These are phyloP conservation scores for Phrynosoma blainvillii DNA, from an alignment of 2,113 vertebrate species.

Conservation along the genomic window DNA sequence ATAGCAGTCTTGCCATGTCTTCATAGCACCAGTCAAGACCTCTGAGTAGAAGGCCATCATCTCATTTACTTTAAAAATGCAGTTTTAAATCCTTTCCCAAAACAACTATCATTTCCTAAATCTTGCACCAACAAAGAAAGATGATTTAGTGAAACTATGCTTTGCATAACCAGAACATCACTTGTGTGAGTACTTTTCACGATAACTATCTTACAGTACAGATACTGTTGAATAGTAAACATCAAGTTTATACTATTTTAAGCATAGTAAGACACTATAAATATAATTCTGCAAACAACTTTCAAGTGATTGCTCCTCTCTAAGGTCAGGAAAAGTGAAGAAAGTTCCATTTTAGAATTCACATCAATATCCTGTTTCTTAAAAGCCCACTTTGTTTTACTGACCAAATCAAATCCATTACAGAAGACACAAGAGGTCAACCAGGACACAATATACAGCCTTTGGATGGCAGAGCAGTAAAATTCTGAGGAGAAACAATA, in stretches of 20 bases:
- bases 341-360: background rate
- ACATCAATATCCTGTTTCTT: background rate
- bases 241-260: constrained; percentile 3
- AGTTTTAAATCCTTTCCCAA: constrained; percentile 27
- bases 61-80: background rate
- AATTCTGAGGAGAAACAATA: too few species aligned
- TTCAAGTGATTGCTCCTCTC: background rate
- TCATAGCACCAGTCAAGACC: background rate
- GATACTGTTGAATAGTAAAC: background rate
- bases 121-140: constrained; percentile 13
- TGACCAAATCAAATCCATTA: background rate
- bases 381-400: background rate
- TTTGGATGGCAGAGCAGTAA: too few species aligned
- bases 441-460: too few species aligned
- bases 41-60: accelerated
- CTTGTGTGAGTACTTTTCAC: background rate
- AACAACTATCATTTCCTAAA: background rate
- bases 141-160: constrained; percentile 8
- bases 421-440: too few species aligned
- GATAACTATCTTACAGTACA: background rate
- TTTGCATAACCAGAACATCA: background rate
- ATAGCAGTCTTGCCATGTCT: background rate
- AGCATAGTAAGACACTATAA: constrained; percentile 13
- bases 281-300: background rate
- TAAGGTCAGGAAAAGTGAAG: too few species aligned